These are phyloP conservation scores for Rosalia funebris DNA, from an alignment of 2,888 invertebrate genomes.

Conservation along the genomic window DNA sequence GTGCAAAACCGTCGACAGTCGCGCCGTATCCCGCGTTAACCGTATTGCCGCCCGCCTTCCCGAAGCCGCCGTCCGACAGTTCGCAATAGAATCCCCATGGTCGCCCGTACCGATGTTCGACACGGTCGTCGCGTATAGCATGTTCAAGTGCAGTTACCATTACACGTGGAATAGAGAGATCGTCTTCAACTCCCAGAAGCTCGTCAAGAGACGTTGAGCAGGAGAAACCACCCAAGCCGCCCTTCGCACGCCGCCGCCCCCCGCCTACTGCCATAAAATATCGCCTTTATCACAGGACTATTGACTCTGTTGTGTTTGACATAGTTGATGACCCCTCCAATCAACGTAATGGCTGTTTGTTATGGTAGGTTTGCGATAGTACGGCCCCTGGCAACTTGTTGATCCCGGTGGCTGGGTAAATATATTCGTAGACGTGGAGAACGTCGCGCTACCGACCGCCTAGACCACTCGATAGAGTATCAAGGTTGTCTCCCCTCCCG, in stretches of 20 bases:
- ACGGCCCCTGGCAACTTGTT: conserved; percentile 9
- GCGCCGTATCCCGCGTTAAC: conserved; percentile 4
- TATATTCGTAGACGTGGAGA: too few species aligned
- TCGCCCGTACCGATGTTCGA: conserved; percentile 60
- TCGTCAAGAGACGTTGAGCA: conserved; percentile 90
- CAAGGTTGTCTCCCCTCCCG: too few species aligned
- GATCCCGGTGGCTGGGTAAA: too few species aligned
- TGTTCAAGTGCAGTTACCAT: conserved; percentile 82
- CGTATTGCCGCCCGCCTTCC: not conserved
- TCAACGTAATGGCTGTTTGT: conserved; percentile 58
- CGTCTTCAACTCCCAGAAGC: conserved; percentile 91
- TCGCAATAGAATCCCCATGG: conserved; percentile 49
- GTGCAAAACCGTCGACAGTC: not conserved
- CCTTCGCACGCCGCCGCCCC: conserved; percentile 46
- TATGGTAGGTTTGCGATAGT: conserved; percentile 58
- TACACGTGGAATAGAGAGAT: conserved; percentile 94
- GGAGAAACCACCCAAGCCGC: conserved; percentile 40
- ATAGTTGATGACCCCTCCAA: conserved; percentile 46
- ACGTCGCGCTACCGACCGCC: too few species aligned
- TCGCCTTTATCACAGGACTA: conserved; percentile 27
- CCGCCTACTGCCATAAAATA: conserved; percentile 32
- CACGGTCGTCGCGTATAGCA: conserved; percentile 60
- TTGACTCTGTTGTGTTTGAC: conserved; percentile 48
- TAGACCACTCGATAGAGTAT: too few species aligned
- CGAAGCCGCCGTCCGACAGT: not conserved